These are phyloP conservation scores for Hypanus sabinus DNA, from an alignment of 2,113 vertebrate genomes.

Conservation along the genomic window DNA sequence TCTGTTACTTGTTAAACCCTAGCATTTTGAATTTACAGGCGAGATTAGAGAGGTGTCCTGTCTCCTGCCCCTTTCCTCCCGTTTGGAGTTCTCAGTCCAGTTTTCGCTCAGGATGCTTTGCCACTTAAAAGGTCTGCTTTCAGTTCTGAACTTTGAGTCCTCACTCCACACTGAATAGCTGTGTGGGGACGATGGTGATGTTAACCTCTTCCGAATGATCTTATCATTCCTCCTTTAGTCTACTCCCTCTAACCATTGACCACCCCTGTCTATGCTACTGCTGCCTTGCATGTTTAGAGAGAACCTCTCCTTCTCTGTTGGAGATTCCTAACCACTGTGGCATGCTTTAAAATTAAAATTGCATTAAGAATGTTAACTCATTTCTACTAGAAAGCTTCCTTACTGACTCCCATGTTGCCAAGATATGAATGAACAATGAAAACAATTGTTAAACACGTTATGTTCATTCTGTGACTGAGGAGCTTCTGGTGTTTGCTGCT, in stretches of 20 bases:
- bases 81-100: conserved; percentile 33
- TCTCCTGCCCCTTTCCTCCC: conserved; percentile 34
- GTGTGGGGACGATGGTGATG: conserved; percentile 34
- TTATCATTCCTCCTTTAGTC: conserved; percentile 14
- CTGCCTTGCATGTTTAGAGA: conserved; percentile 33
- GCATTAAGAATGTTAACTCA: conserved; percentile 10
- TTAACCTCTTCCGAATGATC: conserved; percentile 35
- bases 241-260: conserved; percentile 28
- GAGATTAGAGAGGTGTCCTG: conserved; percentile 12
- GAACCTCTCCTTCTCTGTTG: background rate
- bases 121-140: conserved; percentile 37
- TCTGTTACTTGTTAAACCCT: conserved; percentile 24
- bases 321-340: conserved; percentile 21
- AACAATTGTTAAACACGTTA: background rate
- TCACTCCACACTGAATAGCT: conserved; percentile 30
- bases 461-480: conserved; percentile 12
- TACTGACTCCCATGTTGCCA: background rate
- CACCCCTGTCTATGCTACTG: conserved; percentile 19
- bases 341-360: conserved; percentile 21
- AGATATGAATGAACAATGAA: conserved; percentile 20
- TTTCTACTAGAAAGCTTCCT: background rate
- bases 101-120: conserved; percentile 37
- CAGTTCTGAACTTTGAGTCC: conserved; percentile 28
- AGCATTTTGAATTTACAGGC: conserved; percentile 38
- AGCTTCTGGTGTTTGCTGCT: conserved; percentile 21